Evolutionary conservation across 2,113 vertebrate species (phyloP).

Genomic region (Poeciliopsis prolifica): DNA sequence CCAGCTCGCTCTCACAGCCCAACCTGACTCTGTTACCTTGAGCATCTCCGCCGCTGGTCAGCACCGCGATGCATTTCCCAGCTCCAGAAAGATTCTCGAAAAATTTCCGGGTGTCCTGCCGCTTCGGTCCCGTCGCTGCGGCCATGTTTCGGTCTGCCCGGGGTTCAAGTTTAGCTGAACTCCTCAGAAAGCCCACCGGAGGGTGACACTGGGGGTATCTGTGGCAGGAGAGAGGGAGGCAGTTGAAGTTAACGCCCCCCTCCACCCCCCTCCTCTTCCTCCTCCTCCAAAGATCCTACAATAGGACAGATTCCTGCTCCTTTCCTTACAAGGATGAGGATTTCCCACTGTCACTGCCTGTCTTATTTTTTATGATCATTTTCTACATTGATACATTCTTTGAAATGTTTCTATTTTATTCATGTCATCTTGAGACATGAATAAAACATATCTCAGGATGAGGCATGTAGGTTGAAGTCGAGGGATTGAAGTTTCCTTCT

Average conservation of each 20-base stretch:
- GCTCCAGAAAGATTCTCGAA: conserved; percentile 90
- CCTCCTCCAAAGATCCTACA: not conserved
- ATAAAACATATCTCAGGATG: too few species aligned
- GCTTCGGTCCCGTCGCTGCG: conserved; percentile 49
- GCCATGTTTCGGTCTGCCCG: conserved; percentile 36
- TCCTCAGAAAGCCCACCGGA: not conserved
- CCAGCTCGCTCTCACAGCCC: not conserved
- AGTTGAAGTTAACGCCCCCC: conserved; percentile 43
- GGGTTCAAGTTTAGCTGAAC: not conserved
- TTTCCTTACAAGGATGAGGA: not conserved
- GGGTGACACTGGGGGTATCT: not conserved
- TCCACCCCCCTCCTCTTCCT: fast-evolving
- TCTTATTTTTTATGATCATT: not conserved
- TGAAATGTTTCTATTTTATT: too few species aligned
- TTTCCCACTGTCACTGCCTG: not conserved
- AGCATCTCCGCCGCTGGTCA: conserved; percentile 96
- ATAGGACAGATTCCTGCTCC: fast-evolving
- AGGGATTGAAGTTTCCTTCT: not conserved
- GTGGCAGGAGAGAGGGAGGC: not conserved
- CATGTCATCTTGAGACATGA: too few species aligned
- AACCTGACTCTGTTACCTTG: conserved; percentile 82
- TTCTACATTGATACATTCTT: not conserved
- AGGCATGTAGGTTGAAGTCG: not conserved
- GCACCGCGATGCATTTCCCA: conserved; percentile 89
- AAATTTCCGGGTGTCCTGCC: conserved; percentile 81